A percentile compares a stretch with the other conserved stretches of the same genome.
Conservation (phyloP, 1,140 invertebrate genomes). For the Babylonia areolata region DNA sequence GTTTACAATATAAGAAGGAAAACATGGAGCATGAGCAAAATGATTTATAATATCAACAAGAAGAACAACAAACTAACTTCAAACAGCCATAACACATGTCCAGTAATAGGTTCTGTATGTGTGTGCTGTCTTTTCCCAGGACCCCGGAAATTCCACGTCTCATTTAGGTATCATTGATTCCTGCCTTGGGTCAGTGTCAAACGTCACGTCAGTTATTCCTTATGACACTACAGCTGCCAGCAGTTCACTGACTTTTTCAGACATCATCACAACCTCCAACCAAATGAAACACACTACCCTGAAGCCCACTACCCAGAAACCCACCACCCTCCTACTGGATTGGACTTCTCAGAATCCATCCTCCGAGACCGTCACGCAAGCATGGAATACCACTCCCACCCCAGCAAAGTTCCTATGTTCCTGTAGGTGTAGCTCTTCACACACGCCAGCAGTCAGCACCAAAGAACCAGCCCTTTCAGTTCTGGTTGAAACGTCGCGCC, state of each 20-base stretch:
- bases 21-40: too few species aligned
- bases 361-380: background rate
- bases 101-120: too few species aligned
- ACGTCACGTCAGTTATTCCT: background rate
- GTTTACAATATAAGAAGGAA: too few species aligned
- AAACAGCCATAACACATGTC: too few species aligned
- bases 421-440: background rate
- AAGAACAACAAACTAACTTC: too few species aligned
- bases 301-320: too few species aligned
- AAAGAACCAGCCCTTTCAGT: background rate
- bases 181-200: background rate
- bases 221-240: background rate
- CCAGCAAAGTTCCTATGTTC: background rate
- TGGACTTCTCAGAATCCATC: background rate
- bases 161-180: background rate
- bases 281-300: background rate
- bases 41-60: too few species aligned
- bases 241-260: constrained; percentile 10
- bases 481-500: background rate
- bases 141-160: background rate
- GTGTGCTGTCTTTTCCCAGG: background rate
- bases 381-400: background rate
- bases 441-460: background rate
- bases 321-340: background rate
- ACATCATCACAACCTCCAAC: background rate